These are phyloP conservation scores for Drosophila neocordata DNA, from an alignment of 1,140 invertebrate species.

Conservation along the genomic window DNA sequence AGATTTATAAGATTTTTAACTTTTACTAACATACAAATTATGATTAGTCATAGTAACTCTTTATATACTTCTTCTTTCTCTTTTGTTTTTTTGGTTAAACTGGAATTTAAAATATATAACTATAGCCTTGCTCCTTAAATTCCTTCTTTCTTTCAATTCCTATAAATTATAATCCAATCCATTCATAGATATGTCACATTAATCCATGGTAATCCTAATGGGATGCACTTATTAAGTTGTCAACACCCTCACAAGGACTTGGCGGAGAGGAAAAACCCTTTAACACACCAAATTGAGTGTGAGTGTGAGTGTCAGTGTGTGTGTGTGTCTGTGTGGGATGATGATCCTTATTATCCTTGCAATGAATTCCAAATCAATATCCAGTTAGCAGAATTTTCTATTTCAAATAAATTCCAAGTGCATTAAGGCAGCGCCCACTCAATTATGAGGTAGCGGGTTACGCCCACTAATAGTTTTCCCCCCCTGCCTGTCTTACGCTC, in stretches of 20 bases:
- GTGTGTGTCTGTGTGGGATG: background rate
- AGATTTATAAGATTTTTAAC: no score
- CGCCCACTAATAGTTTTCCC: conserved; percentile 30
- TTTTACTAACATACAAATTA: no score
- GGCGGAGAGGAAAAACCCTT: background rate
- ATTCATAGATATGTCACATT: background rate
- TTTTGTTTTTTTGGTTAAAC: no score
- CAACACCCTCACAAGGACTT: background rate
- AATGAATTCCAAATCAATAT: conserved; percentile 14
- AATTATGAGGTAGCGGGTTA: conserved; percentile 53
- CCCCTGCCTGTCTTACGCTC: background rate
- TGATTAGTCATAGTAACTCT: no score
- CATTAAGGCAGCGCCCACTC: conserved; percentile 65
- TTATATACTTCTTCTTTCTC: no score
- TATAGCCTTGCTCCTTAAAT: no score
- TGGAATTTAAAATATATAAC: no score
- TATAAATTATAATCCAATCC: background rate
- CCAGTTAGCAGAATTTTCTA: conserved; percentile 32
- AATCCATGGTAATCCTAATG: background rate
- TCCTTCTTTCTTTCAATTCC: background rate
- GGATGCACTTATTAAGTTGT: conserved; percentile 3
- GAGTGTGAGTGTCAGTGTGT: no score
- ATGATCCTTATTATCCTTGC: conserved; percentile 8
- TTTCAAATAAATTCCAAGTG: conserved; percentile 44
- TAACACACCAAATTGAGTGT: background rate